Evolutionary conservation across 2,797 vertebrate genomes (phyloP), one percentile per base, ranked within the genome.

Genomic region (Martes flavigula): DNA sequence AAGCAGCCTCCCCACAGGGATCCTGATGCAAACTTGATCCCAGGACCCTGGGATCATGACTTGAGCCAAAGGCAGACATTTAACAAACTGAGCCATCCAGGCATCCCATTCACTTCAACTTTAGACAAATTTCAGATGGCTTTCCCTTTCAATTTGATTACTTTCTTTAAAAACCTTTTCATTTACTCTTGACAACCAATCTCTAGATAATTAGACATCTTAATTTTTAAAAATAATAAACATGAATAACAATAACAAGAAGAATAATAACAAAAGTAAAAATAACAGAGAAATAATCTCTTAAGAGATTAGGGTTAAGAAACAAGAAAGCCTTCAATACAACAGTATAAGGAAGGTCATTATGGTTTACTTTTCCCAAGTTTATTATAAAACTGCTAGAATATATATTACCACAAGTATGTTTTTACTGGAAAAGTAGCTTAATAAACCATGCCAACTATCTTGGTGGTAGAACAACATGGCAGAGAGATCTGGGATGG

Each of bases 191-290:
- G n/a, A 68, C 1, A 93, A 27, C 11, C 5, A 48, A 13, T 5
- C 3, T 77, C 25, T 85, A 43, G 43, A 77, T 1, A 83, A 38
- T 54, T 85, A n/a, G 8, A 43, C 89, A 48, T 3, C 32, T 73
- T 81, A 62, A 73, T 62, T 73, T 87, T 58, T 35, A n/a, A 83
- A 95, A 90, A 87, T 13, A 85, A 54, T 92, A 78, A 88, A 64
- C 17, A 60, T 43, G 30, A 86, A 82, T 2, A 82, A 12, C 30
- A 20, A 75, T 60, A 77, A 17, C 2, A 75, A 46, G 38, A 96
- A 62, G 3, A 78, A 60, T 3, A 86, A 27, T 9, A 54, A 56
- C 15, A 68, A 56, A 25, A 32, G 3, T 6, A 51, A 43, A 94
- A 79, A 32, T 85, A 58, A 43, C 46, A 68, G 9, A 5, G 68